These are phyloP conservation scores for Nezara viridula DNA, from an alignment of 2,888 invertebrate species.

Conservation along the genomic window DNA sequence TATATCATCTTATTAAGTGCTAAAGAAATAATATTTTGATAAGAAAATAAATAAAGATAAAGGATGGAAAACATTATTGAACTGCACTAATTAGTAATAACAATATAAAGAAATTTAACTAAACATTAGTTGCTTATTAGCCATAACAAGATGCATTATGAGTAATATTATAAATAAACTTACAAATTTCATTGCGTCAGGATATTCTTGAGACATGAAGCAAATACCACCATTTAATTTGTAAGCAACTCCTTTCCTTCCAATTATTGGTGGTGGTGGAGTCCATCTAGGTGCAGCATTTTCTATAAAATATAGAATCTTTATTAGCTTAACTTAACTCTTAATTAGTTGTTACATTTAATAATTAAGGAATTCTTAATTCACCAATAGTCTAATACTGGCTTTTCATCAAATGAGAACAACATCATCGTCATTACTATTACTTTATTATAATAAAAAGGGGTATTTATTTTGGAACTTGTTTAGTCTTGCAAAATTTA, in stretches of 20 bases:
- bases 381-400: background rate
- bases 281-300: constrained; percentile 56
- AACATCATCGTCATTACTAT: too few relatives aligned
- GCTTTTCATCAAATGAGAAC: background rate
- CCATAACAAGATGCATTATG: too few relatives aligned
- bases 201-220: constrained; percentile 62
- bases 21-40: too few relatives aligned
- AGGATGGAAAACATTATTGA: too few relatives aligned
- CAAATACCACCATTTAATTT: constrained; percentile 61
- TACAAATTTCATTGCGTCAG: constrained; percentile 61
- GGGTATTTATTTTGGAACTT: background rate
- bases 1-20: too few relatives aligned
- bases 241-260: constrained; percentile 61
- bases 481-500: background rate
- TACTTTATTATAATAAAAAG: too few relatives aligned
- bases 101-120: too few relatives aligned
- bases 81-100: too few relatives aligned
- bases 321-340: too few relatives aligned
- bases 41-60: too few relatives aligned
- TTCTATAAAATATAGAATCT: background rate
- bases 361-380: background rate
- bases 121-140: too few relatives aligned
- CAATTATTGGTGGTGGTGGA: constrained; percentile 61
- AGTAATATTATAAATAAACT: too few relatives aligned
- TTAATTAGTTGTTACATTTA: background rate